A percentile compares a stretch with the other conserved stretches of the same genome.
phyloP scores from a whole-genome alignment of 1,140 invertebrate species.

The Trichomalopsis sarcophagae region DNA sequence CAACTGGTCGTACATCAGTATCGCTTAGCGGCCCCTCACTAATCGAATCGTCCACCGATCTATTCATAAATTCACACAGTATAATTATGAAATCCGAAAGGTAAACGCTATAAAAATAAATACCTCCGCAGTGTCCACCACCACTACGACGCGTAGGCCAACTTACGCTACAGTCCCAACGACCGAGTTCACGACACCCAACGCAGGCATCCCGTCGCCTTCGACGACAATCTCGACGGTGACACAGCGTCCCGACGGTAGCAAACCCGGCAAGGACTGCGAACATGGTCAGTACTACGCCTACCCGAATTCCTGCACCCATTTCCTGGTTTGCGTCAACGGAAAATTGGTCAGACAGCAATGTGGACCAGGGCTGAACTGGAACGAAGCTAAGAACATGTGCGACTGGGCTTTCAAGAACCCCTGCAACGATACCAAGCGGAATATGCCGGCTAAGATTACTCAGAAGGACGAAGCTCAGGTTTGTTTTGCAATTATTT shows the following conservation, averaged over 20 bases:
- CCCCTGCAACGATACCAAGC: conserved; percentile 59
- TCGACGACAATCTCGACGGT: conserved; percentile 29
- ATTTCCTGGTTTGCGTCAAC: conserved; percentile 84
- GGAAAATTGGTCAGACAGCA: conserved; percentile 78
- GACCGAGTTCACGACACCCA: conserved; percentile 51
- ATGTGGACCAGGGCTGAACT: conserved; percentile 83
- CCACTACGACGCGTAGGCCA: conserved; percentile 51
- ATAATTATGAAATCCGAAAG: neutral
- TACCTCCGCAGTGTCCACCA: conserved; percentile 22
- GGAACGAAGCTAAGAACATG: conserved; percentile 79
- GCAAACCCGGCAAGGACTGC: conserved; percentile 63
- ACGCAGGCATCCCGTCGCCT: conserved; percentile 17
- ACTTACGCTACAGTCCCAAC: conserved; percentile 31
- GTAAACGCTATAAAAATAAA: neutral
- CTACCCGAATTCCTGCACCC: conserved; percentile 77
- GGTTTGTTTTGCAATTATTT: neutral
- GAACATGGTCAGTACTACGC: conserved; percentile 75
- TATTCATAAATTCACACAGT: neutral
- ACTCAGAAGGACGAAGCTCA: neutral
- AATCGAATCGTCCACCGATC: neutral
- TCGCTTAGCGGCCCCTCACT: neutral
- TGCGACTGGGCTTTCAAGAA: conserved; percentile 82
- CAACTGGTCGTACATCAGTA: neutral
- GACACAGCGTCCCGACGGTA: conserved; percentile 41
- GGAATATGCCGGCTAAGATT: neutral